These are phyloP conservation scores for Siniperca scherzeri DNA, from an alignment of 2,797 vertebrate genomes.

Conservation along the genomic window DNA sequence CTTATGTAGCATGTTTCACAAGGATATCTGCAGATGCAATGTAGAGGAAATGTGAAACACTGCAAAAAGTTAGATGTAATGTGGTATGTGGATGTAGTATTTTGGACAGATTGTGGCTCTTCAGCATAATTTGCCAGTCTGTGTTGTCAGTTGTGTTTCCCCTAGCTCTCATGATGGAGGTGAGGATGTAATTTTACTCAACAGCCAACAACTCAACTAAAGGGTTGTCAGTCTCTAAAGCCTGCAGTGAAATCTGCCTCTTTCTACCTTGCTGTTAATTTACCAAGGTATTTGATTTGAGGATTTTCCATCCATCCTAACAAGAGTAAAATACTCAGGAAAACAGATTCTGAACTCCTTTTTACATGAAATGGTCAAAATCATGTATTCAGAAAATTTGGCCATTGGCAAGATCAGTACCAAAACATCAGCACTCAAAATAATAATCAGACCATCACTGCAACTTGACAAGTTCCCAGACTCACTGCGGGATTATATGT, in stretches of 20 bases:
- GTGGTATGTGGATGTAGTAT: neutral
- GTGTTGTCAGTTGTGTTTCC: neutral
- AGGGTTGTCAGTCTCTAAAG: neutral
- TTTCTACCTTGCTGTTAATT: neutral
- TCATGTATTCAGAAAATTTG: neutral
- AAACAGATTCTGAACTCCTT: neutral
- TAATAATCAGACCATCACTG: neutral
- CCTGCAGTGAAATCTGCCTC: slow-evolving; percentile 7
- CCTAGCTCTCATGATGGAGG: slow-evolving; percentile 18
- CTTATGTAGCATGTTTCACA: too few relatives aligned
- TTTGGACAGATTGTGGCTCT: slow-evolving; percentile 11
- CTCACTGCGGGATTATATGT: slow-evolving; percentile 1
- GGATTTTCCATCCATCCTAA: too few relatives aligned
- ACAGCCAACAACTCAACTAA: neutral
- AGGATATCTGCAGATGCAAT: neutral
- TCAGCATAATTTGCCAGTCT: neutral
- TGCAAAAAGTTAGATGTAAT: neutral
- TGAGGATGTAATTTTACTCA: neutral
- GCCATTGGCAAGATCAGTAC: neutral
- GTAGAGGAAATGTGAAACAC: neutral
- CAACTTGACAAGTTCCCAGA: neutral
- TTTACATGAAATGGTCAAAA: neutral
- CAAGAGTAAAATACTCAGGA: neutral
- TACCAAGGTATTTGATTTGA: neutral
- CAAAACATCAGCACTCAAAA: neutral